Conservation (phyloP, 2,113 vertebrate genomes). For the Malurus elegans region DNA sequence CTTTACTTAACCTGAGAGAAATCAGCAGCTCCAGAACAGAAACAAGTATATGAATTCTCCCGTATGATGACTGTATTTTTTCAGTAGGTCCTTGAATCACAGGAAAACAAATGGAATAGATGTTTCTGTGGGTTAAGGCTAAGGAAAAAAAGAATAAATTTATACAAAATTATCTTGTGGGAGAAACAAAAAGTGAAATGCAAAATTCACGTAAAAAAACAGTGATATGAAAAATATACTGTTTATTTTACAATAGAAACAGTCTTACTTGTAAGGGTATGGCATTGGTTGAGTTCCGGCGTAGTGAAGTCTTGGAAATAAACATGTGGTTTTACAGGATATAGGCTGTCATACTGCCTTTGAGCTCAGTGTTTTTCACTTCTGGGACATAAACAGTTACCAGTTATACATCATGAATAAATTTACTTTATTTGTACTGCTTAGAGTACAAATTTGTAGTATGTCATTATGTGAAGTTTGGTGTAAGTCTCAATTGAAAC, state of each 20-base stretch:
- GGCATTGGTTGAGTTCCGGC: neutral
- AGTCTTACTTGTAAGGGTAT: slow-evolving; percentile 1
- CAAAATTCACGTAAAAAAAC: neutral
- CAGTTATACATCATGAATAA: neutral
- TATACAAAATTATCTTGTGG: neutral
- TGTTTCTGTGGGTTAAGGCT: neutral
- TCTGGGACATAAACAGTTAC: slow-evolving; percentile 38
- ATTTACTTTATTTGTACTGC: slow-evolving; percentile 55
- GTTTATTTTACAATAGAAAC: slow-evolving; percentile 21
- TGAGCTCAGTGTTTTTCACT: slow-evolving; percentile 41
- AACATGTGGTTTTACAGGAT: slow-evolving; percentile 23
- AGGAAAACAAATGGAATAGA: neutral
- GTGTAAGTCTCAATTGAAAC: slow-evolving; percentile 66
- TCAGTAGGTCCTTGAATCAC: neutral
- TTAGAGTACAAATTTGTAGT: slow-evolving; percentile 43
- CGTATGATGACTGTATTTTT: neutral
- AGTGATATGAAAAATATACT: neutral
- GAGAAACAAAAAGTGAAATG: neutral
- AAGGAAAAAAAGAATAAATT: neutral
- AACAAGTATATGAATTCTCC: neutral
- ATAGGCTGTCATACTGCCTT: neutral
- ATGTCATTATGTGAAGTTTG: slow-evolving; percentile 58
- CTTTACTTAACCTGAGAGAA: neutral
- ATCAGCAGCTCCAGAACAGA: neutral
- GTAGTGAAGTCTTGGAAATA: slow-evolving; percentile 17